These are phyloP conservation scores for Cerastis leucographa DNA, from an alignment of 2,888 invertebrate genomes.

Conservation along the genomic window DNA sequence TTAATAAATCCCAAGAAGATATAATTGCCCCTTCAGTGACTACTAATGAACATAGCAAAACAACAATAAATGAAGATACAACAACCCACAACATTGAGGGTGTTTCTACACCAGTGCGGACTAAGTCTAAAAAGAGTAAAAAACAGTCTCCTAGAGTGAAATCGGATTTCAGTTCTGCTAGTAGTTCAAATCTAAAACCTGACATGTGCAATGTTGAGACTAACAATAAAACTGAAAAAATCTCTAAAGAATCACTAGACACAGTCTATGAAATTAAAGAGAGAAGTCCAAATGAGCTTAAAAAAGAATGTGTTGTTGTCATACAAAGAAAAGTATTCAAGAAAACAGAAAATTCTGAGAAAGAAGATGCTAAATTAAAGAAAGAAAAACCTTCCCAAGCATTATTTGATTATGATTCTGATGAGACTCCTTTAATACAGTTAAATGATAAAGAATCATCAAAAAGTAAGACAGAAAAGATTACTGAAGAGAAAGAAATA, in stretches of 20 bases:
- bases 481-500: constrained; percentile 5
- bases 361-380: constrained; percentile 26
- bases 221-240: constrained; percentile 7
- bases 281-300: constrained; percentile 82
- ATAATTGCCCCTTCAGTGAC: constrained; percentile 6
- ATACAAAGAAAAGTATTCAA: constrained; percentile 85
- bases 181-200: constrained; percentile 12
- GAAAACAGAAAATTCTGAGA: constrained; percentile 60
- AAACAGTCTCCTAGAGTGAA: constrained; percentile 43
- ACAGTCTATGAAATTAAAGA: constrained; percentile 60
- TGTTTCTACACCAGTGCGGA: constrained; percentile 62
- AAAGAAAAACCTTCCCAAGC: constrained; percentile 67
- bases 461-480: constrained; percentile 26
- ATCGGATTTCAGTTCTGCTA: constrained; percentile 30
- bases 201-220: constrained; percentile 7
- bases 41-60: constrained; percentile 20
- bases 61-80: constrained; percentile 29
- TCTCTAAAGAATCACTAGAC: constrained; percentile 17
- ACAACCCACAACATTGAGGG: constrained; percentile 27
- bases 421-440: constrained; percentile 80
- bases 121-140: constrained; percentile 71
- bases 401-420: constrained; percentile 82
- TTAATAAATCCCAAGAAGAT: constrained; percentile 63
- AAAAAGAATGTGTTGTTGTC: constrained; percentile 86
- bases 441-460: constrained; percentile 72